A percentile compares a stretch with the other conserved stretches of the same genome.
phyloP scores from a whole-genome alignment of 2,113 vertebrate species.

The Climacteris rufus region DNA sequence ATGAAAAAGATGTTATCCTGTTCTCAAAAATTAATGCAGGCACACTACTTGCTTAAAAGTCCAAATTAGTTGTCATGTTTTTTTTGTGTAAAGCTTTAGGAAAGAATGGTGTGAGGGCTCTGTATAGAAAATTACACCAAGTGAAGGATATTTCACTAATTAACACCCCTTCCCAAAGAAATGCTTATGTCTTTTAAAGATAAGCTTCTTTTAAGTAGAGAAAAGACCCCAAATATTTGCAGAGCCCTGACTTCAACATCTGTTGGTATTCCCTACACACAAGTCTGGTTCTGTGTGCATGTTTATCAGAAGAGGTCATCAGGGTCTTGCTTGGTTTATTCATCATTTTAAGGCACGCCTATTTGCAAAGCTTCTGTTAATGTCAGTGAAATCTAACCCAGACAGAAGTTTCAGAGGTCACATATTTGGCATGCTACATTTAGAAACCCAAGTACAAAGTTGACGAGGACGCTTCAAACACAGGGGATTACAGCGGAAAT shows the following conservation, averaged over 20 bases:
- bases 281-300: slow-evolving; percentile 9
- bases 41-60: slow-evolving; percentile 61
- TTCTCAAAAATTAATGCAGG: neutral
- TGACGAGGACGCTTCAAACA: slow-evolving; percentile 53
- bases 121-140: slow-evolving; percentile 32
- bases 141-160: slow-evolving; percentile 48
- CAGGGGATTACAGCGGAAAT: slow-evolving; percentile 48
- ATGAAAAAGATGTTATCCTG: neutral
- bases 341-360: slow-evolving; percentile 36
- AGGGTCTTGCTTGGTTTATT: slow-evolving; percentile 48
- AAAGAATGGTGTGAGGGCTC: slow-evolving; percentile 45
- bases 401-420: slow-evolving; percentile 70
- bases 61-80: neutral
- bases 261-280: slow-evolving; percentile 19
- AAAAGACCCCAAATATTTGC: neutral
- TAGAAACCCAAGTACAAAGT: slow-evolving; percentile 65
- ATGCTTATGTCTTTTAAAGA: slow-evolving; percentile 11
- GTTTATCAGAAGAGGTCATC: slow-evolving; percentile 53
- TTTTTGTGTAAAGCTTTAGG: slow-evolving; percentile 28
- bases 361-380: slow-evolving; percentile 66
- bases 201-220: neutral
- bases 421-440: slow-evolving; percentile 62
- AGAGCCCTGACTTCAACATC: neutral
- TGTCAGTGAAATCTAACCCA: slow-evolving; percentile 59
- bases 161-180: slow-evolving; percentile 30